Evolutionary conservation across 2,888 invertebrate genomes (phyloP), one percentile per base, ranked within the genome.

Genomic region (Pseudococcus viburni): DNA sequence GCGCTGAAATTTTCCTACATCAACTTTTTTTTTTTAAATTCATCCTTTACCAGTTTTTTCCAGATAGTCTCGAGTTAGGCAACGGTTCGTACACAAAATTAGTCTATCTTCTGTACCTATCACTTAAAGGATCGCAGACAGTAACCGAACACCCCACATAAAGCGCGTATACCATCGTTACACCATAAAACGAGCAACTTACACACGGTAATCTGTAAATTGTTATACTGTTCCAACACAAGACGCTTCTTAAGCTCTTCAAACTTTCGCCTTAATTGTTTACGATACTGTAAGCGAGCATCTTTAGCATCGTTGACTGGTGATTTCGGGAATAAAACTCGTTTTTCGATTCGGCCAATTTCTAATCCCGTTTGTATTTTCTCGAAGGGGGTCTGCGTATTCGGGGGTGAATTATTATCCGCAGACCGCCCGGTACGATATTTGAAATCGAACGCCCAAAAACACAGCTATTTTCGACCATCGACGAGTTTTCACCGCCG

Each of bases 261-360:
- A 73, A 73, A 33, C 26, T 73, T 73, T 73, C 68, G 9, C 12
- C 19, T 33, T 73, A 73, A 33, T 33, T 73, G 22, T 26, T 73
- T 73, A 73, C 26, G 12, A 33, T 73, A 12, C 26, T 73, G 26
- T 73, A 73, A 73, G 22, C 59, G 59, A 59, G 11, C 59, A 15
- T 55, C 55, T 19, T 5, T 7, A 59, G 19, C 59, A 11, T 59
- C 59, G 59, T 59, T 59, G 19, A 19, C 59, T 19, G 59, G 59
- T 59, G 59, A 59, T 59, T 6, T n/a, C 19, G 9, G 12, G 46
- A 46, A 46, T n/a, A 59, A 59, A 59, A 59, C 11, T 73, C 68
- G 68, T 26, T 73, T 73, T 73, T 73, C 68, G 33, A 73, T 73
- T 73, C 68, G 68, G 15, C 68, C 68, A 73, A 73, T 73, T 73